Evolutionary conservation across 2,797 vertebrate genomes (phyloP), one percentile per base, ranked within the genome.

Genomic region (Iguana delicatissima): DNA sequence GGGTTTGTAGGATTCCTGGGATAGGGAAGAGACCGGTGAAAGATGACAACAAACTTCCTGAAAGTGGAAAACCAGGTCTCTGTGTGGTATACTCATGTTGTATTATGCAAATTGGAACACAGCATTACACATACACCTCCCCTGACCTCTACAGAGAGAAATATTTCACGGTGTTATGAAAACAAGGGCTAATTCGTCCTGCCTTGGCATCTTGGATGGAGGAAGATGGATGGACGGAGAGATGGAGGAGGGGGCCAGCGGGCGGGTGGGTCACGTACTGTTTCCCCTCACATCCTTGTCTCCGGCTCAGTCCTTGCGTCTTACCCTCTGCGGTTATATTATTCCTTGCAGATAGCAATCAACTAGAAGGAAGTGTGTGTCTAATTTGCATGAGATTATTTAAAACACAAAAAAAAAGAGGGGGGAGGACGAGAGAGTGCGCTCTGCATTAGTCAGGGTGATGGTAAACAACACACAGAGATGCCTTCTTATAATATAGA

Each of bases 341-440:
- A 98, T 97, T 98, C 97, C 97, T 97, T 96, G 96, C 97, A 98
- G 97, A 98, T 98, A 98, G 97, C 97, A 98, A 98, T 98, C 98
- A 98, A 97, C 97, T 97, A 97, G 97, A 98, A 98, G 97, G 97
- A 98, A 97, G 97, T 97, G 95, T 98, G 97, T 98, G 97, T 98
- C 97, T 98, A 97, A 98, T 98, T 98, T 98, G 98, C 97, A 98
- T 98, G 97, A 98, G 97, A 98, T 98, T 98, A 98, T 98, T 98
- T 97, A 97, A 98, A 98, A 98, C 96, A 97, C n/a, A 97, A 96
- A 97, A 95, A 96, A 97, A 97, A 97, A 96, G 97, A 97, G 92
- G 93, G 95, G 94, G 94, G 96, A 24, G 97, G 96, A 38, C 18
- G 96, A 97, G 97, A 96, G 84, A 59, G 96, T 97, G 97, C 42